Evolutionary conservation across 1,140 invertebrate genomes (phyloP).

Genomic region (Nephotettix cincticeps): DNA sequence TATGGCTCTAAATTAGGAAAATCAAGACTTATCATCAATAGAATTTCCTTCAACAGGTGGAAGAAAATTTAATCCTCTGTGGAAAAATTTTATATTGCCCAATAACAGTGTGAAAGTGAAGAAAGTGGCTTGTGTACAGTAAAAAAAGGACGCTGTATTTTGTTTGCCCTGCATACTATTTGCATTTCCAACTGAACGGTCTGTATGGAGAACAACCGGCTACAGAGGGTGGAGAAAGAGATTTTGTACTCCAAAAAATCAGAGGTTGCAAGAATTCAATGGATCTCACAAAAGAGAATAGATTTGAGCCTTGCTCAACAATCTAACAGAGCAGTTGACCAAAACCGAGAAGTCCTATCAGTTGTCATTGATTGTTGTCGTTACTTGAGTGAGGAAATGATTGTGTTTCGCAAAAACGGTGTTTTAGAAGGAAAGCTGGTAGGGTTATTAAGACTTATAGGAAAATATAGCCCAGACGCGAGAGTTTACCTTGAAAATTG

Average conservation of each 20-base stretch:
- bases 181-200: conserved; percentile 21
- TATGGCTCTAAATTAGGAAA: conserved; percentile 23
- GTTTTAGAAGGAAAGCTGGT: conserved; percentile 1
- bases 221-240: conserved; percentile 26
- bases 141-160: conserved; percentile 20
- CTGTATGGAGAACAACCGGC: conserved; percentile 18
- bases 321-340: conserved; percentile 8
- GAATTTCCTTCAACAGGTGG: conserved; percentile 19
- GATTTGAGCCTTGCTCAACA: conserved; percentile 1
- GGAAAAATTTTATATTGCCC: conserved; percentile 19
- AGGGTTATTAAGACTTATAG: conserved; percentile 6
- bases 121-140: conserved; percentile 23
- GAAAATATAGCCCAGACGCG: conserved; percentile 19
- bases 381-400: conserved; percentile 17
- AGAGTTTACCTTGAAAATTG: conserved; percentile 7
- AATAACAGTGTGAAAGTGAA: conserved; percentile 22
- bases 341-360: conserved; percentile 1
- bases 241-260: conserved; percentile 24
- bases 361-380: conserved; percentile 14
- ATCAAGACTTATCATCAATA: neutral
- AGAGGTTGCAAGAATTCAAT: conserved; percentile 28
- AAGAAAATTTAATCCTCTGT: conserved; percentile 19
- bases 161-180: conserved; percentile 26
- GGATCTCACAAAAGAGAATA: conserved; percentile 22
- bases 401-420: conserved; percentile 2